Percentiles rank a stretch among this genome's conserved stretches.
Evolutionary conservation across 2,797 vertebrate species (phyloP).

Genomic region (Channa striata): DNA sequence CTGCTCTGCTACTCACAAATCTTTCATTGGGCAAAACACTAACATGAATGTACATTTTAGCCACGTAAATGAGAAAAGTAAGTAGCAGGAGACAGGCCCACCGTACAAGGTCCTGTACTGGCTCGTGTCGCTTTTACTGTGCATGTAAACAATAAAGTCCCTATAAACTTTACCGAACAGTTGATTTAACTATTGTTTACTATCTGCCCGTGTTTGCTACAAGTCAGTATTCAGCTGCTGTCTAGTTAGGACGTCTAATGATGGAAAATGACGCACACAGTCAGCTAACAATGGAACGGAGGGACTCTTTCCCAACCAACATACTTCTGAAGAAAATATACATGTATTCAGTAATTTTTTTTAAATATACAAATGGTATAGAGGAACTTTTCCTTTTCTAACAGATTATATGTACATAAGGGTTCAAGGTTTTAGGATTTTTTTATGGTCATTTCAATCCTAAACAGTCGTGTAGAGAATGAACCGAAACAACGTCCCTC

Average conservation of each 20-base stretch:
- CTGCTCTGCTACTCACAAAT: background rate
- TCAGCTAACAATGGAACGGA: background rate
- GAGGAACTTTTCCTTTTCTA: too few species aligned
- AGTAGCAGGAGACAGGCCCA: background rate
- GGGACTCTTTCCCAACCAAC: background rate
- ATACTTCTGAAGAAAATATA: background rate
- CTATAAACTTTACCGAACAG: background rate
- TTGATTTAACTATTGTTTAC: background rate
- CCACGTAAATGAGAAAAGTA: background rate
- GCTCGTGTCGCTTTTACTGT: background rate
- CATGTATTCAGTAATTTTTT: too few species aligned
- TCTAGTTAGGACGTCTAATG: background rate
- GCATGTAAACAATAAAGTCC: too few species aligned
- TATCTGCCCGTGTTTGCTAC: background rate
- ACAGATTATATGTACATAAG: too few species aligned
- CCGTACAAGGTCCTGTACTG: background rate
- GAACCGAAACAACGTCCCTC: too few species aligned
- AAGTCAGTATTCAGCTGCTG: background rate
- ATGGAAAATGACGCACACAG: background rate
- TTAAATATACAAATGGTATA: background rate
- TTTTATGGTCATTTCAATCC: too few species aligned
- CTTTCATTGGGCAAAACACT: background rate
- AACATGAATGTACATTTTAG: background rate
- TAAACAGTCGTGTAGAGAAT: too few species aligned
- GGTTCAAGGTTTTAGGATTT: too few species aligned